phyloP scores from a whole-genome alignment of 2,113 vertebrate species.

The Vanacampus margaritifer region DNA sequence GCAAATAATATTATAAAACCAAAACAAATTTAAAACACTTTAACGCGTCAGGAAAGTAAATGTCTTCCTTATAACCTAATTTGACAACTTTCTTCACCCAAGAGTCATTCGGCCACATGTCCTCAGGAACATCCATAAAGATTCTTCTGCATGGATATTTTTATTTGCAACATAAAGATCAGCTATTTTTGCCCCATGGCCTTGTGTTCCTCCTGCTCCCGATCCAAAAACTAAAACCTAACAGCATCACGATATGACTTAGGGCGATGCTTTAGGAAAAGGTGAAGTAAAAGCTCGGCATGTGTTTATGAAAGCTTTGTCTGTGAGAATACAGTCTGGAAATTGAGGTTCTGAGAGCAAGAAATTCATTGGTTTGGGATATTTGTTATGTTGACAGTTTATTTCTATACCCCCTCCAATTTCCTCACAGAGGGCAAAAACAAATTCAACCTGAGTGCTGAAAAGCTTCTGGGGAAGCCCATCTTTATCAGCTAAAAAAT shows the following conservation, averaged over 20 bases:
- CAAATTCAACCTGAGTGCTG: conserved; percentile 36
- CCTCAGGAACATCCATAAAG: conserved; percentile 30
- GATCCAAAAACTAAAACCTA: conserved; percentile 16
- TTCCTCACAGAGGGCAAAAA: conserved; percentile 29
- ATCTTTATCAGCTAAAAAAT: conserved; percentile 35
- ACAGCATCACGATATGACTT: conserved; percentile 19
- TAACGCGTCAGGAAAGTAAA: not conserved
- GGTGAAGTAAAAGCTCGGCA: conserved; percentile 30
- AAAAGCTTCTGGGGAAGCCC: conserved; percentile 25
- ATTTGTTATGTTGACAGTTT: conserved; percentile 33
- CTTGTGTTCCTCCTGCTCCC: conserved; percentile 14
- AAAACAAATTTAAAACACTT: not conserved
- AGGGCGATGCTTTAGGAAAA: conserved; percentile 45
- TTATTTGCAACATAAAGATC: conserved; percentile 35
- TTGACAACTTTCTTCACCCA: not conserved
- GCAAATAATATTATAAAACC: not conserved
- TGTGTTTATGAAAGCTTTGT: conserved; percentile 34
- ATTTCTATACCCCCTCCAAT: conserved; percentile 58
- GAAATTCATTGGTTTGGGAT: conserved; percentile 41
- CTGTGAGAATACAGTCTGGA: conserved; percentile 41
- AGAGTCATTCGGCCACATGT: conserved; percentile 32
- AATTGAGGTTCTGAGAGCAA: conserved; percentile 43
- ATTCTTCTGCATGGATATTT: conserved; percentile 28
- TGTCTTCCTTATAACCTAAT: not conserved
- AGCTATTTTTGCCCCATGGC: conserved; percentile 1